A percentile compares a stretch with the other conserved stretches of the same genome.
Evolutionary conservation across 2,113 vertebrate species (phyloP).

Genomic region (Plotosus lineatus): DNA sequence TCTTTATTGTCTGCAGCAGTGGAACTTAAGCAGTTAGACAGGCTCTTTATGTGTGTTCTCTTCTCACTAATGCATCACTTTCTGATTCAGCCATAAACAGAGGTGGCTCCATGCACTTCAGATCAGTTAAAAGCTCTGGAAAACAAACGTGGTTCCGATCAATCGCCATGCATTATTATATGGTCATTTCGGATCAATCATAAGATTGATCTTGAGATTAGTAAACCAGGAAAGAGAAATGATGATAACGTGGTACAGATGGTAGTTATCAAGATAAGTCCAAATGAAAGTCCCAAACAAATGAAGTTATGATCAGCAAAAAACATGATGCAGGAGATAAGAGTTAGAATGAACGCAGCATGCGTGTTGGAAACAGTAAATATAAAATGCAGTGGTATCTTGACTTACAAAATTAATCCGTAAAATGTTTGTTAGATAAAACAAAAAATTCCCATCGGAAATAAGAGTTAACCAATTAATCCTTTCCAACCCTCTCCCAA

Average conservation of each 20-base stretch:
- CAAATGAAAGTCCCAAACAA: no score
- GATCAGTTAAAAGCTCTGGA: constrained; percentile 27
- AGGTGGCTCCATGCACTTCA: constrained; percentile 29
- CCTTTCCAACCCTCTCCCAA: no score
- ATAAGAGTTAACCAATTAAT: no score
- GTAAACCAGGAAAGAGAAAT: background rate
- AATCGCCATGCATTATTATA: background rate
- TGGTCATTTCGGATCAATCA: background rate
- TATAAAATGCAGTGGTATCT: no score
- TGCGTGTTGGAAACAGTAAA: no score
- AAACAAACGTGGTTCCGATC: background rate
- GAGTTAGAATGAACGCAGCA: no score
- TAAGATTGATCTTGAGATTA: background rate
- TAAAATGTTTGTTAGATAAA: no score
- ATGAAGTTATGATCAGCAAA: no score
- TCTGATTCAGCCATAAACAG: constrained; percentile 25
- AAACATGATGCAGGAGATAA: no score
- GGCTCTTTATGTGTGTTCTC: constrained; percentile 54
- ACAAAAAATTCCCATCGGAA: no score
- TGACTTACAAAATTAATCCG: no score
- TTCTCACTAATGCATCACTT: constrained; percentile 50
- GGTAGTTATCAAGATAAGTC: no score
- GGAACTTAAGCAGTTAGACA: constrained; percentile 47
- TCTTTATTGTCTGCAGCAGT: constrained; percentile 46
- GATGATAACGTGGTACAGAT: background rate